Evolutionary conservation across 2,888 invertebrate species (phyloP).

Genomic region (Charanyca ferruginea): DNA sequence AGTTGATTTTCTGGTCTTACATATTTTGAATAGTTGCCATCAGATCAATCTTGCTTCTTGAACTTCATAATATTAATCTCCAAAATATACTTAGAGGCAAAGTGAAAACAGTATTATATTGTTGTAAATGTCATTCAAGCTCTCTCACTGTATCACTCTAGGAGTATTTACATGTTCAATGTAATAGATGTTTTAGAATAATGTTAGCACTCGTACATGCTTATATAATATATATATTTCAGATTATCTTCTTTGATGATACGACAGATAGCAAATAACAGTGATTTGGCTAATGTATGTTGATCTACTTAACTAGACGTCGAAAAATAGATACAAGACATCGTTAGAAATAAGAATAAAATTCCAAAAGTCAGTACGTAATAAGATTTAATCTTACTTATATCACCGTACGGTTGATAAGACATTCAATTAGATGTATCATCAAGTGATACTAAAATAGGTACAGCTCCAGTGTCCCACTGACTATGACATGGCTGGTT

Average conservation of each 20-base stretch:
- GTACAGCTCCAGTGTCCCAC: background rate
- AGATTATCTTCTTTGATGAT: background rate
- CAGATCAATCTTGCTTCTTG: background rate
- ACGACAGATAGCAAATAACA: background rate
- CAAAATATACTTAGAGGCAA: constrained; percentile 17
- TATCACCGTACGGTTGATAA: too few species aligned
- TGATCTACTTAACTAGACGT: too few species aligned
- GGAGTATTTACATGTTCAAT: constrained; percentile 4
- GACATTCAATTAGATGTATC: background rate
- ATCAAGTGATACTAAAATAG: background rate
- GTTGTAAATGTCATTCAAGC: constrained; percentile 4
- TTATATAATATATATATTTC: background rate
- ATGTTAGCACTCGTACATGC: background rate
- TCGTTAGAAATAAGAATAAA: too few species aligned
- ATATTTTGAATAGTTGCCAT: background rate
- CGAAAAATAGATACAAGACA: too few species aligned
- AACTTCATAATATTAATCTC: background rate
- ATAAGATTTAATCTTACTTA: too few species aligned
- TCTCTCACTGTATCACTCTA: constrained; percentile 6
- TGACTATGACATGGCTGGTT: background rate
- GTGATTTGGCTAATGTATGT: too few species aligned
- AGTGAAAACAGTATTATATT: constrained; percentile 40
- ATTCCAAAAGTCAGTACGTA: too few species aligned
- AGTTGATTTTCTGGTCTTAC: background rate
- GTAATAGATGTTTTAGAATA: background rate